Conservation (phyloP, 1,140 invertebrate species). For the Drosophila ohnishii region DNA sequence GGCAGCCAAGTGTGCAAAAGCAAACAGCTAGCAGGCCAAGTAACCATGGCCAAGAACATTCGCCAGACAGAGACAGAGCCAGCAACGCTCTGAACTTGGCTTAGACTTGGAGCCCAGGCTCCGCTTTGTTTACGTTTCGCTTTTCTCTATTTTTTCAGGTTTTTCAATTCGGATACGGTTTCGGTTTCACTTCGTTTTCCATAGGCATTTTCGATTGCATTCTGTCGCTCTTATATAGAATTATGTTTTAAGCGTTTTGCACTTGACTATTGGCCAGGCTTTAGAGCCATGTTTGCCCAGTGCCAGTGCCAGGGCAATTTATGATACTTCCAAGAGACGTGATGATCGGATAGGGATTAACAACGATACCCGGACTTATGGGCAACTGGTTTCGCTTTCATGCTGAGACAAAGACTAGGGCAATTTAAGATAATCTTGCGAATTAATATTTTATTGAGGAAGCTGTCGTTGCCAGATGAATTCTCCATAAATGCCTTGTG, state of each 20-base stretch:
- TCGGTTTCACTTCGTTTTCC: slow-evolving; percentile 36
- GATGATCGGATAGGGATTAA: slow-evolving; percentile 21
- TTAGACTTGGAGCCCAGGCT: slow-evolving; percentile 42
- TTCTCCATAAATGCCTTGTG: slow-evolving; percentile 22
- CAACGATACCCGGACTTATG: slow-evolving; percentile 11
- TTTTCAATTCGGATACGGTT: slow-evolving; percentile 36
- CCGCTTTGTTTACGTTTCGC: slow-evolving; percentile 41
- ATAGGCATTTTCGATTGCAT: slow-evolving; percentile 54
- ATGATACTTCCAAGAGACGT: slow-evolving; percentile 19
- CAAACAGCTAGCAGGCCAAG: slow-evolving; percentile 23
- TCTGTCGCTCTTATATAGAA: slow-evolving; percentile 53
- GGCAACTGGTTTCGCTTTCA: background rate
- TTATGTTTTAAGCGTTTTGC: slow-evolving; percentile 67
- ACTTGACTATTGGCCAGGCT: slow-evolving; percentile 60
- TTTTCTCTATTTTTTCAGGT: slow-evolving; percentile 43
- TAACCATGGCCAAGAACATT: slow-evolving; percentile 77
- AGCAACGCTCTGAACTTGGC: slow-evolving; percentile 65
- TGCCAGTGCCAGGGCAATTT: slow-evolving; percentile 38
- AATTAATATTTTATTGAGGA: slow-evolving; percentile 25
- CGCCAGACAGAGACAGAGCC: slow-evolving; percentile 32
- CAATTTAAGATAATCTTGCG: background rate
- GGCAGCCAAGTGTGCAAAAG: slow-evolving; percentile 72
- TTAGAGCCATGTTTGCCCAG: slow-evolving; percentile 51
- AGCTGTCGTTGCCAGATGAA: slow-evolving; percentile 6
- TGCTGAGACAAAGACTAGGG: background rate